Base-by-base conservation (phyloP, 2,888 invertebrate species). In the Megalurothrips usitatus region DNA sequence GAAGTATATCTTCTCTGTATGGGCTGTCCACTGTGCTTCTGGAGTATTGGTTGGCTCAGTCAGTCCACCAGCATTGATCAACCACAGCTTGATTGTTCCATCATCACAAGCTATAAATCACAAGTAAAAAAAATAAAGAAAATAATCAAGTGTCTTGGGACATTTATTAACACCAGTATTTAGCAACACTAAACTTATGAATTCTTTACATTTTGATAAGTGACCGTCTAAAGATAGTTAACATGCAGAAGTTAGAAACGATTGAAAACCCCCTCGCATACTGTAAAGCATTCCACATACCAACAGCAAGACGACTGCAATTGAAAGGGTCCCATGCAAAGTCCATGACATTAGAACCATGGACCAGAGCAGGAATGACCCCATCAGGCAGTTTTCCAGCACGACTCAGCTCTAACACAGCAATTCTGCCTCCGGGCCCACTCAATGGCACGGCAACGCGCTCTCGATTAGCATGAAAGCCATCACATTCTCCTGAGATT, bases 301-400 rank as follows among this genome's bases (percentile, higher is more conserved):
- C 92, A 78, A 96, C 96, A 78, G 95, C 93, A 82, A 98, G 90
- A 80, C 94, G 89, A 80, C 90, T 89, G 84, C 92, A 90, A 87
- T 96, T 90, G 88, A 97, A 97, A 0, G 98, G 98, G 89, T 98
- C 97, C 95, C 96, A 98, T 82, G 93, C 92, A 88, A 98, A 96
- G 88, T 98, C 98, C 91, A 95, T 94, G 63, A 97, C 92, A 84
- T 93, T 94, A 84, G 93, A 93, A 81, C 96, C 94, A 87, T 98
- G 96, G 82, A 97, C 94, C 84, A 98, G 88, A n/a, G 96, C 94
- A 58, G 95, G 94, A 84, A 92, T 93, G 47, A 93, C 95, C 82
- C 93, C 94, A 85, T 96, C 94, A 1, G 93, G 92, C 81, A 94
- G 87, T 83, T 94, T 92, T 12, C 94, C 94, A 0, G 93, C 91